A percentile compares a stretch with the other conserved stretches of the same genome.
phyloP scores from a whole-genome alignment of 2,113 vertebrate species.

The Ia io region DNA sequence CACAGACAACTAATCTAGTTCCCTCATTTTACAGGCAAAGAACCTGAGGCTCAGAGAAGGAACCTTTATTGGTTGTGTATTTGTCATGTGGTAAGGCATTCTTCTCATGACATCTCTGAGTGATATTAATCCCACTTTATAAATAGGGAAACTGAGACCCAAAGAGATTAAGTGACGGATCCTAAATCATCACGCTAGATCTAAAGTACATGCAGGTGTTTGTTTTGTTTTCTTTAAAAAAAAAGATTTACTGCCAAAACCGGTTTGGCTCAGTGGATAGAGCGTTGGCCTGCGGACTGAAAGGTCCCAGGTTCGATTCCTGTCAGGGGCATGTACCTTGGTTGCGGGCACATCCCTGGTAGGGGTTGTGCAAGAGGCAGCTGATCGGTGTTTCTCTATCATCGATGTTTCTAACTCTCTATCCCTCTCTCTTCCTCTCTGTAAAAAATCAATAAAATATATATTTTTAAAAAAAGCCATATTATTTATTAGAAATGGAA shows the following conservation, averaged over 20 bases:
- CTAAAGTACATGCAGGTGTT: neutral
- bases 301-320: too few relatives aligned
- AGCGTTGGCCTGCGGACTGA: too few relatives aligned
- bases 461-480: neutral
- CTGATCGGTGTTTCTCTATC: too few relatives aligned
- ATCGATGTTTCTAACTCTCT: too few relatives aligned
- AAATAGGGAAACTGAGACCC: neutral
- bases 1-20: neutral
- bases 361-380: too few relatives aligned
- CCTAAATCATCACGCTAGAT: neutral
- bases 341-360: too few relatives aligned
- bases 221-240: too few relatives aligned
- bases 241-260: too few relatives aligned
- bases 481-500: constrained; percentile 33
- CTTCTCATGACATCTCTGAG: neutral
- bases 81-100: neutral
- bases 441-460: too few relatives aligned
- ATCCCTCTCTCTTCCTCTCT: too few relatives aligned
- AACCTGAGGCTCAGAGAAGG: constrained; percentile 9
- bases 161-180: neutral
- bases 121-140: neutral
- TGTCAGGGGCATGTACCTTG: too few relatives aligned
- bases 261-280: too few relatives aligned
- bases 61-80: neutral
- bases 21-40: neutral